Base-by-base conservation (phyloP, 2,797 vertebrate species). In the Sebastes alutus region DNA sequence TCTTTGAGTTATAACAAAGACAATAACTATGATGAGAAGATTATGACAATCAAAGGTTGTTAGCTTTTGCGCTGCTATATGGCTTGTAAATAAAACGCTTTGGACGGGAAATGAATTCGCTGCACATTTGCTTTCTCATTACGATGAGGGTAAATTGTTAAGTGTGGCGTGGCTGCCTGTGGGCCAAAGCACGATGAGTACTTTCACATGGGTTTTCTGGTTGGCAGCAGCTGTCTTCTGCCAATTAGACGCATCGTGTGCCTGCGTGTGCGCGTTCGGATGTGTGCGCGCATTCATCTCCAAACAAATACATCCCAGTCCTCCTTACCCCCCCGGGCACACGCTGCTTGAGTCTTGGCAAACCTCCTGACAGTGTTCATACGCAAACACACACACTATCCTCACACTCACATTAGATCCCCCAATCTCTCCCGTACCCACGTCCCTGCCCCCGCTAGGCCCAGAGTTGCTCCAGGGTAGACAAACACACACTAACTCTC, bases 171-270 rank as follows among this genome's bases (percentile, higher is more conserved):
- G 83, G 88, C 78, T 84, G 93, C 92, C 93, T 88, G 46, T 80
- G 71, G 93, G 91, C 83, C 82, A 77, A 49, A 88, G 81, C 87
- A 83, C 55, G 54, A 91, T 78, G 83, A 88, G 82, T 54, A 83
- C 89, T 90, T 88, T 93, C 83, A 89, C 89, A 90, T 90, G 83
- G 75, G 60, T 73, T 88, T 93, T 93, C 90, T 92, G 92, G 91
- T 93, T 89, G 90, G 88, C 87, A 90, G 92, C 92, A 94, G 94
- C 92, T 93, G 93, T 92, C 89, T 92, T 90, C 89, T 93, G 92
- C 92, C 93, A 94, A 94, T 94, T 95, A 94, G 83, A 84, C 35
- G 27, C 72, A 69, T 62, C 25, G 58, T 79, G 54, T 60, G 23
- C 65, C 35, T 70, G 52, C 72, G 42, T 65, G 32, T 63, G 42